Percentiles rank a stretch among this genome's conserved stretches.
Evolutionary conservation across 2,797 vertebrate species (phyloP).

Genomic region (Manis javanica): DNA sequence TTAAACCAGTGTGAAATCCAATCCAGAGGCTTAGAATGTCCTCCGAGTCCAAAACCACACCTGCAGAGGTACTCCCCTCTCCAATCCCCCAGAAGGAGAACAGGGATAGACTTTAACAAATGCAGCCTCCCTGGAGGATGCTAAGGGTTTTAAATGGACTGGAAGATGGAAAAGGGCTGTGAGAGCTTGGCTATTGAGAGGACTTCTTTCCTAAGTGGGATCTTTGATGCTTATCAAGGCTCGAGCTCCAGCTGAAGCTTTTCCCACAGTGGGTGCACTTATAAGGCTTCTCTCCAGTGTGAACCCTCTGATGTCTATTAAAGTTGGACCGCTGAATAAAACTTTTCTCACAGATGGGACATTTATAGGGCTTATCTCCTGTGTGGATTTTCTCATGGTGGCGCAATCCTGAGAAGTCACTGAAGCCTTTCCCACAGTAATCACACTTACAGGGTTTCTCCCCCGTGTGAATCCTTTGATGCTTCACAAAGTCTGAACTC

Average conservation of each 20-base stretch:
- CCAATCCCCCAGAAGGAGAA: background rate
- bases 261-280: constrained; percentile 80
- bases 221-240: constrained; percentile 81
- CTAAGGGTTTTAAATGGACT: background rate
- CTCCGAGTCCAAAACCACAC: background rate
- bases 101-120: background rate
- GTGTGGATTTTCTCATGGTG: constrained; percentile 82
- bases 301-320: constrained; percentile 82
- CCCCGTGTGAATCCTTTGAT: constrained; percentile 74
- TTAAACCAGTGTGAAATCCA: background rate
- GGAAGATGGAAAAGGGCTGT: background rate
- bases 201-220: constrained; percentile 82
- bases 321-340: constrained; percentile 84
- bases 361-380: constrained; percentile 83
- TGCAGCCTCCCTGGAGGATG: background rate
- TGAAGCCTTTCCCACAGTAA: constrained; percentile 82
- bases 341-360: constrained; percentile 80
- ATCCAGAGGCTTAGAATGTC: background rate
- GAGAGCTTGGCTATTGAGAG: background rate
- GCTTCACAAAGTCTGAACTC: constrained; percentile 80
- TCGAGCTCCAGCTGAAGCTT: constrained; percentile 82
- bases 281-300: constrained; percentile 83
- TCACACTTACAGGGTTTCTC: constrained; percentile 84
- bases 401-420: constrained; percentile 83
- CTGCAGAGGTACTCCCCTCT: background rate